phyloP scores from a whole-genome alignment of 2,888 invertebrate species.

The Brassicogethes aeneus region DNA sequence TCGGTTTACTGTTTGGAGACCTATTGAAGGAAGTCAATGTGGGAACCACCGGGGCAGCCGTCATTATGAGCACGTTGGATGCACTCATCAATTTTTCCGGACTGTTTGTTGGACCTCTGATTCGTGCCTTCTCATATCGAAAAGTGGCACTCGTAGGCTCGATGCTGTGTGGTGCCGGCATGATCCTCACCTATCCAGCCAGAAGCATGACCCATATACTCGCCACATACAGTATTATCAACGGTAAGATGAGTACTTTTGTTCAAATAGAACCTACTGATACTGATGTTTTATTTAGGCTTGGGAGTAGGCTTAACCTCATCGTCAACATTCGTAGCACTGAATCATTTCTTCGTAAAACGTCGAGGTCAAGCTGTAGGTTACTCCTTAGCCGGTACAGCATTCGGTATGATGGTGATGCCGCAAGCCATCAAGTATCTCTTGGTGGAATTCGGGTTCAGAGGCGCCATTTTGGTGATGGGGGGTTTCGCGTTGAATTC shows the following conservation, averaged over 20 bases:
- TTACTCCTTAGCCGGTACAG: constrained; percentile 70
- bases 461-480: constrained; percentile 59
- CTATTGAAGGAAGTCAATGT: constrained; percentile 58
- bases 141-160: constrained; percentile 63
- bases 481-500: constrained; percentile 61
- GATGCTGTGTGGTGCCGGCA: constrained; percentile 54
- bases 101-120: constrained; percentile 65
- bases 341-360: constrained; percentile 68
- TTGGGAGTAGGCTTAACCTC: constrained; percentile 70
- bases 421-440: constrained; percentile 63
- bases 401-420: constrained; percentile 70
- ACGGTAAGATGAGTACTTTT: constrained; percentile 45
- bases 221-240: constrained; percentile 64
- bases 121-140: constrained; percentile 65
- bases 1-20: constrained; percentile 71
- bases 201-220: constrained; percentile 63
- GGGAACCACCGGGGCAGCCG: constrained; percentile 63
- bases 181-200: constrained; percentile 60
- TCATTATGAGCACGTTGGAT: constrained; percentile 68
- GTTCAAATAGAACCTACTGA: too few relatives aligned
- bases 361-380: constrained; percentile 74
- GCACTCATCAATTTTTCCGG: constrained; percentile 73
- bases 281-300: constrained; percentile 42
- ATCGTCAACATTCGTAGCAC: constrained; percentile 67
- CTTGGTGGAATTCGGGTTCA: constrained; percentile 54